Percentiles rank a stretch among this genome's conserved stretches.
phyloP scores from a whole-genome alignment of 2,888 invertebrate genomes.

The Plutella xylostella region DNA sequence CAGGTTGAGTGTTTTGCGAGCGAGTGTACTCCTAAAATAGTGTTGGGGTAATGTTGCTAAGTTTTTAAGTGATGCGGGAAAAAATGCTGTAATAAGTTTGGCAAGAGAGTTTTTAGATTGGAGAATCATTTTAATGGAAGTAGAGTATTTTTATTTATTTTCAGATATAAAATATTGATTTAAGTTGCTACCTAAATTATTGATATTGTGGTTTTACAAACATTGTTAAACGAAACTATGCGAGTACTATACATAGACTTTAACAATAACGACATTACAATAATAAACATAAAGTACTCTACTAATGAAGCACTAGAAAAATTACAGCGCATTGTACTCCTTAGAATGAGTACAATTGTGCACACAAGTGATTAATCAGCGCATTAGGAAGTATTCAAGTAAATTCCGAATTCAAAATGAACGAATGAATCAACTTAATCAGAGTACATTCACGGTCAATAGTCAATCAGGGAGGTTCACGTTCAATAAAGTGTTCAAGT shows the following conservation, averaged over 20 bases:
- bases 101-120: no score
- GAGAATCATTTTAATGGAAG: no score
- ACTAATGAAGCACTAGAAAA: constrained; percentile 3
- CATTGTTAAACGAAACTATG: background rate
- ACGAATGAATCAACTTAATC: constrained; percentile 33
- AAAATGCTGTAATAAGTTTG: no score
- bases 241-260: background rate
- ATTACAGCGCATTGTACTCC: background rate
- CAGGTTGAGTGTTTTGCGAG: no score
- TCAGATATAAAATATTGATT: no score
- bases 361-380: constrained; percentile 33
- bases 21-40: no score
- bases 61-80: no score
- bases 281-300: background rate
- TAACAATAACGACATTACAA: background rate
- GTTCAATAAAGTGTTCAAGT: constrained; percentile 21
- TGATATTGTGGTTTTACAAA: background rate
- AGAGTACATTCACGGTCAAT: constrained; percentile 27
- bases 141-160: no score
- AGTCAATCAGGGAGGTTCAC: constrained; percentile 15
- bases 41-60: no score
- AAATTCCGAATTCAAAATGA: constrained; percentile 21
- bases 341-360: constrained; percentile 16
- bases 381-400: constrained; percentile 25
- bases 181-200: no score